Evolutionary conservation across 1,140 invertebrate genomes (phyloP).

Genomic region (Camponotus floridanus): DNA sequence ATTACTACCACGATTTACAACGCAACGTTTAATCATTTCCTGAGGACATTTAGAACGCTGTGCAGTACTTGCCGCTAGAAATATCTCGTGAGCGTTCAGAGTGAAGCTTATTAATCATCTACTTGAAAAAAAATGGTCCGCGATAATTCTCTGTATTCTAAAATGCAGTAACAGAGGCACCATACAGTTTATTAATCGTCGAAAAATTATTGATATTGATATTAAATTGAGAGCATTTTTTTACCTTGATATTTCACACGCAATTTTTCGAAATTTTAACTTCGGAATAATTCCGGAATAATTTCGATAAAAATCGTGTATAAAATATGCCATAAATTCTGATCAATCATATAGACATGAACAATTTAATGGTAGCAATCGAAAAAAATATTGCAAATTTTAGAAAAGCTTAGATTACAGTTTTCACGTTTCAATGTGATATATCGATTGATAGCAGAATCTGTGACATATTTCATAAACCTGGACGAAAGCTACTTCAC

Average conservation of each 20-base stretch:
- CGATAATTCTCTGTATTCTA: slow-evolving; percentile 11
- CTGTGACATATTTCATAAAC: slow-evolving; percentile 52
- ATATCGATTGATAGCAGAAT: slow-evolving; percentile 48
- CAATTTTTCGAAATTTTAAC: slow-evolving; percentile 47
- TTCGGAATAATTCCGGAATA: not conserved
- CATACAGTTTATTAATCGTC: not conserved
- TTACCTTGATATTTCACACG: slow-evolving; percentile 21
- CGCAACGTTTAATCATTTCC: slow-evolving; percentile 33
- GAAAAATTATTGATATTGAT: not conserved
- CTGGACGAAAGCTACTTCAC: slow-evolving; percentile 24
- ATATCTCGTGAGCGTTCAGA: slow-evolving; percentile 12
- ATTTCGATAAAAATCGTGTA: slow-evolving; percentile 22
- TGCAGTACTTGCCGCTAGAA: not conserved
- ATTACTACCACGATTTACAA: slow-evolving; percentile 55
- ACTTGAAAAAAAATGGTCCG: slow-evolving; percentile 14
- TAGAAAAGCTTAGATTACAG: slow-evolving; percentile 38
- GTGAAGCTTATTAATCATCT: slow-evolving; percentile 13
- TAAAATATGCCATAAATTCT: slow-evolving; percentile 36
- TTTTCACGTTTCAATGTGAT: slow-evolving; percentile 44
- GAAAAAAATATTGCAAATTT: slow-evolving; percentile 48
- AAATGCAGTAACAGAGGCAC: not conserved
- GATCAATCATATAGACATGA: slow-evolving; percentile 44
- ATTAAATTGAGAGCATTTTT: not conserved
- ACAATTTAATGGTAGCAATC: slow-evolving; percentile 44
- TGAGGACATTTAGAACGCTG: slow-evolving; percentile 36